phyloP scores from a whole-genome alignment of 2,888 invertebrate genomes.

The Agrotis segetum region DNA sequence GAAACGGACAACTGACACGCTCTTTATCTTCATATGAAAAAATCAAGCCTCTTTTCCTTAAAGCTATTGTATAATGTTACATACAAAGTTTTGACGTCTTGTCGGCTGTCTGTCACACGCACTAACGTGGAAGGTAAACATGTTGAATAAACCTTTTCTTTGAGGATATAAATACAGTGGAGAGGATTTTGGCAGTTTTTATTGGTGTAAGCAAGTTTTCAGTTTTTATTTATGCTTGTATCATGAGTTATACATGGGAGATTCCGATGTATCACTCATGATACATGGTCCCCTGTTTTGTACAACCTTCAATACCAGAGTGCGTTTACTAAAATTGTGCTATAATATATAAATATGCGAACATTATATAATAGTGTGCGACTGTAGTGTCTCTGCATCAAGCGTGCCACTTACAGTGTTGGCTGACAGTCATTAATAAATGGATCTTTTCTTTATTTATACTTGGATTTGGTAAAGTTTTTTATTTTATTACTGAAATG shows the following conservation, averaged over 20 bases:
- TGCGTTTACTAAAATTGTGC: too few species aligned
- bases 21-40: constrained; percentile 2
- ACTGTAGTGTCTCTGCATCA: too few species aligned
- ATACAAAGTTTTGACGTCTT: constrained; percentile 37
- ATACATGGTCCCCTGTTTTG: too few species aligned
- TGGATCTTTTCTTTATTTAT: too few species aligned
- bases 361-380: too few species aligned
- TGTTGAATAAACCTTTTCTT: constrained; percentile 34
- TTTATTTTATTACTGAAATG: background rate
- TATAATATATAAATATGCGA: too few species aligned
- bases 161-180: constrained; percentile 14
- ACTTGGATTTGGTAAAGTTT: background rate
- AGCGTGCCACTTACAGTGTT: too few species aligned
- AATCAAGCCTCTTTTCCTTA: constrained; percentile 11
- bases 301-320: too few species aligned
- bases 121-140: constrained; percentile 22
- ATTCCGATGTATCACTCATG: too few species aligned
- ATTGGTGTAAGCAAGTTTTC: background rate
- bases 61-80: constrained; percentile 14
- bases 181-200: constrained; percentile 9
- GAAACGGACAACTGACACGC: constrained; percentile 21
- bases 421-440: too few species aligned
- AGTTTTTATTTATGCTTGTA: background rate
- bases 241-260: background rate
- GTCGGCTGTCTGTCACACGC: constrained; percentile 25